Percentiles rank a stretch among this genome's conserved stretches.
phyloP scores from a whole-genome alignment of 2,888 invertebrate species.

The Sminthurinus aureus region DNA sequence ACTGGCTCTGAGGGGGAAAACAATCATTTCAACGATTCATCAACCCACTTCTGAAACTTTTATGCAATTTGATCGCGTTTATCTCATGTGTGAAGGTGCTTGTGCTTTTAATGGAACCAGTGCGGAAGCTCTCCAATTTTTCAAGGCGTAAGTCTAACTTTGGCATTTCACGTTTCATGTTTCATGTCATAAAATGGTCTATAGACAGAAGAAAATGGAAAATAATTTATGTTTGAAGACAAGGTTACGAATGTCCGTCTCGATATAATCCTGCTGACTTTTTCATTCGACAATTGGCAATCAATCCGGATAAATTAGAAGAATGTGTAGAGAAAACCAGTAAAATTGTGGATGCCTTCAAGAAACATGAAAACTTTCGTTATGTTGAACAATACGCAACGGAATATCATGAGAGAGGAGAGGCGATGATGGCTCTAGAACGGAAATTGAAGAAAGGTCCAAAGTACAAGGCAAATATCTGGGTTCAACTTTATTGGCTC shows the following conservation, averaged over 20 bases:
- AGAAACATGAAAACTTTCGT: not conserved
- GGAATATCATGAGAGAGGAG: too few relatives aligned
- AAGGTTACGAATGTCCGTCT: not conserved
- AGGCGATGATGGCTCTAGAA: too few relatives aligned
- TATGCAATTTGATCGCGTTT: slow-evolving; percentile 6
- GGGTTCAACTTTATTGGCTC: too few relatives aligned
- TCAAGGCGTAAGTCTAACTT: not conserved
- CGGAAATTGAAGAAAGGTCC: too few relatives aligned
- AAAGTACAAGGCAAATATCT: too few relatives aligned
- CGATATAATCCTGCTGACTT: slow-evolving; percentile 19
- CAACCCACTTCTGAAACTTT: slow-evolving; percentile 19
- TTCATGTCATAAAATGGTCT: too few relatives aligned
- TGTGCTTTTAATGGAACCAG: not conserved
- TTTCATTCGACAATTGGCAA: not conserved
- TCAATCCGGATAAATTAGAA: not conserved
- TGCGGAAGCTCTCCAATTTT: not conserved
- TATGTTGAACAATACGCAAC: not conserved
- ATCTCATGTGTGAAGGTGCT: not conserved
- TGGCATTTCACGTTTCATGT: too few relatives aligned
- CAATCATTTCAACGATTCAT: slow-evolving; percentile 26
- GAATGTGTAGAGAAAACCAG: not conserved
- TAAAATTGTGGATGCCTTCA: not conserved
- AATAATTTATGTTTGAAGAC: too few relatives aligned
- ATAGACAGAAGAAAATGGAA: too few relatives aligned
- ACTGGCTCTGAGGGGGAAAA: slow-evolving; percentile 10